Evolutionary conservation across 2,888 invertebrate genomes (phyloP).

Genomic region (Lasioglossum zephyrum): DNA sequence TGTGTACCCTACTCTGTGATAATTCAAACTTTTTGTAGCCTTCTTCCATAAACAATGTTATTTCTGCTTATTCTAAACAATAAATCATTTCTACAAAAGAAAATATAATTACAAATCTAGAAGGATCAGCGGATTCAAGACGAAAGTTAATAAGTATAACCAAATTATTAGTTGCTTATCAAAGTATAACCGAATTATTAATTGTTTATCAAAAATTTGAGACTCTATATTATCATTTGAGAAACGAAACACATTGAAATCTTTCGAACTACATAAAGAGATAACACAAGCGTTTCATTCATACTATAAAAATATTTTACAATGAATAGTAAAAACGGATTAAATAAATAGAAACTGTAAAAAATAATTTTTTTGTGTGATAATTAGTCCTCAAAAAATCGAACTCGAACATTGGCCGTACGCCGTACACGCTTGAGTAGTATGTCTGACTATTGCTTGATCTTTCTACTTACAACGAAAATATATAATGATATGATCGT

Average conservation of each 20-base stretch:
- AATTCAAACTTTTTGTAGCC: background rate
- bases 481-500: background rate
- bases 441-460: background rate
- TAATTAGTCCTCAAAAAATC: background rate
- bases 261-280: too few relatives aligned
- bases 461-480: background rate
- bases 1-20: background rate
- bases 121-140: too few relatives aligned
- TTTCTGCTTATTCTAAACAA: background rate
- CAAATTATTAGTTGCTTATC: too few relatives aligned
- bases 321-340: background rate
- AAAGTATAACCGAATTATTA: too few relatives aligned
- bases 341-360: background rate
- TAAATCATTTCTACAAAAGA: background rate
- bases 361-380: background rate
- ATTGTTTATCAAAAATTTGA: too few relatives aligned
- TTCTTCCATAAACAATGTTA: background rate
- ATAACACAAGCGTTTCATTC: too few relatives aligned
- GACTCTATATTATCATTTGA: too few relatives aligned
- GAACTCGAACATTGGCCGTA: background rate
- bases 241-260: too few relatives aligned
- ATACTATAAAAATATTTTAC: too few relatives aligned
- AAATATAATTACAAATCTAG: too few relatives aligned
- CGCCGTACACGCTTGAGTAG: background rate
- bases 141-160: too few relatives aligned